Evolutionary conservation across 2,113 vertebrate species (phyloP).

Genomic region (Heloderma charlesbogerti): DNA sequence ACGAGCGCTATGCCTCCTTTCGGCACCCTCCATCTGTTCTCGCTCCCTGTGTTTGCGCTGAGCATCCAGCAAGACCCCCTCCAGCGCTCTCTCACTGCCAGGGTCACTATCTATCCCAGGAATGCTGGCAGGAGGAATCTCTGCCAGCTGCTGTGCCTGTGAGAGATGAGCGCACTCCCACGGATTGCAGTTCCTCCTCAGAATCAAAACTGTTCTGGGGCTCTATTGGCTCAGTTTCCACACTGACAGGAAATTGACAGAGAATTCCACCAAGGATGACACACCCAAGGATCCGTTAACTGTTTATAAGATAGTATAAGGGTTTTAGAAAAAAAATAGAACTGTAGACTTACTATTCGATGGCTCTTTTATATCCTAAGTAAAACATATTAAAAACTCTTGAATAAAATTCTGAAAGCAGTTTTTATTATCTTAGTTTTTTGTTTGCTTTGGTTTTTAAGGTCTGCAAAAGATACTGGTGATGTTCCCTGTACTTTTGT

Average conservation of each 20-base stretch:
- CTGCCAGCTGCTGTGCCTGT: no score
- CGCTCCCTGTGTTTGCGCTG: no score
- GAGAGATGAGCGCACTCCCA: no score
- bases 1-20: no score
- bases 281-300: neutral
- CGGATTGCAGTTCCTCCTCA: no score
- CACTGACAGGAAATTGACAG: neutral
- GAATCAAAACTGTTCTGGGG: no score
- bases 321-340: neutral
- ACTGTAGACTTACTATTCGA: neutral
- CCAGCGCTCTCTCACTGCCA: no score
- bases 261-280: neutral
- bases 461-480: conserved; percentile 57
- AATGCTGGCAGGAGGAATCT: no score
- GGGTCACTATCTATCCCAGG: no score
- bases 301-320: neutral
- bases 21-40: no score
- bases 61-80: no score
- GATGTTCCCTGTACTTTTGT: conserved; percentile 38
- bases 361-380: neutral
- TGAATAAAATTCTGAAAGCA: neutral
- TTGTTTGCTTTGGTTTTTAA: conserved; percentile 57
- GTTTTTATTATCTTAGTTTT: neutral
- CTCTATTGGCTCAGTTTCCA: no score
- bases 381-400: neutral